These are phyloP conservation scores for Eulacestoma nigropectus DNA, from an alignment of 2,113 vertebrate species.

Conservation along the genomic window DNA sequence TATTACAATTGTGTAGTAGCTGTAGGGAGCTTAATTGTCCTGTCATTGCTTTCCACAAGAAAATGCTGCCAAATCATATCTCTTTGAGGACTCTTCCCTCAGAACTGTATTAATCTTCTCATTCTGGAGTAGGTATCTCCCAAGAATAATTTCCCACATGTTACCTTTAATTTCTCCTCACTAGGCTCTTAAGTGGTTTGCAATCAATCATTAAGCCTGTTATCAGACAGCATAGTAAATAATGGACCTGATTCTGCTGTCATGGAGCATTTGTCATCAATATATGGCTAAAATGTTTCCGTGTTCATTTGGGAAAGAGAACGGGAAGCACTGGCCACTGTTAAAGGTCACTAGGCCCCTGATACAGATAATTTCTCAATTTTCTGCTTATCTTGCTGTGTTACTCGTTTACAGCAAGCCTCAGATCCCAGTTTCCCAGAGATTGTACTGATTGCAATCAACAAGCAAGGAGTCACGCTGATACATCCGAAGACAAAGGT, in stretches of 20 bases:
- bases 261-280: background rate
- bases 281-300: background rate
- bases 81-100: background rate
- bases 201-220: background rate
- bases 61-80: background rate
- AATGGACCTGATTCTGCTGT: background rate
- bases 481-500: constrained; percentile 96
- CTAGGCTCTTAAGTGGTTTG: background rate
- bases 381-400: background rate
- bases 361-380: background rate
- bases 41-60: background rate
- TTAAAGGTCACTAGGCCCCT: background rate
- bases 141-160: background rate
- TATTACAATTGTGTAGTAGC: background rate
- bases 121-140: background rate
- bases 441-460: constrained; percentile 89
- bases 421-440: constrained; percentile 88
- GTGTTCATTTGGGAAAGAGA: background rate
- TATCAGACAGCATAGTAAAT: background rate
- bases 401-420: constrained; percentile 80
- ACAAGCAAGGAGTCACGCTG: constrained; percentile 86
- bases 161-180: background rate
- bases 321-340: background rate
- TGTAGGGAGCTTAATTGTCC: background rate
- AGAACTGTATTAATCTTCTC: background rate